Base-by-base conservation (phyloP, 2,113 vertebrate species). In the Monarcha castaneiventris region DNA sequence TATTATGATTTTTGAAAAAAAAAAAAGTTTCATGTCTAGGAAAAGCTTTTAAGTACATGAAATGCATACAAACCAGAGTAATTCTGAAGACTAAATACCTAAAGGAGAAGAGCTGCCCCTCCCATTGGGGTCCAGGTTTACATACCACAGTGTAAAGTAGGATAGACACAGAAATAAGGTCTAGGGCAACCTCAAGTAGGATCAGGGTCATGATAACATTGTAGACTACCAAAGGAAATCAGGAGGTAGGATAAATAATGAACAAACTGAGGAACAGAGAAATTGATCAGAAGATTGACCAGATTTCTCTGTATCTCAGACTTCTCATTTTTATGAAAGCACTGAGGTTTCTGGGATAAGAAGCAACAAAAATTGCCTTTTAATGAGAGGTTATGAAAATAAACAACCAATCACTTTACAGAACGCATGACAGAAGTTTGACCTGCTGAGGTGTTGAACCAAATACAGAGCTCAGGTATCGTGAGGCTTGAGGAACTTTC, bases 361-460 rank as follows among this genome's bases (percentile, higher is more conserved):
- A 85, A 86, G 16, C 35, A 85, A 58, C 35, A 77, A 95, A 94
- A 90, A 58, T 15, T 67, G 17, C 25, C 43, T 90, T 87, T 87
- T 85, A 83, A 85, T 71, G 55, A 71, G 63, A 71, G 14, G 39
- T 67, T 54, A 94, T 56, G 63, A 59, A 91, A 91, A 83, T 63
- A 82, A 92, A 89, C 52, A 93, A 63, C 44, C 35, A 77, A 71
- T 77, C 43, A 46, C 17, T 94, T 91, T 84, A 87, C 75, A 95
- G 91, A 85, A 94, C 43, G 63, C 43, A 71, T 44, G 67, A 90
- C 59, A 92, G 84, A 90, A 95, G 63, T 10, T 52, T 10, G 13
- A 49, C 63, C 52, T 88, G 79, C 75, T 93, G 90, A 95, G 79
- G 33, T 84, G 75, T 37, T 86, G 79, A 80, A 72, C 35, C 2